Conservation (phyloP, 2,888 invertebrate genomes). For the Heliconius ismenius region DNA sequence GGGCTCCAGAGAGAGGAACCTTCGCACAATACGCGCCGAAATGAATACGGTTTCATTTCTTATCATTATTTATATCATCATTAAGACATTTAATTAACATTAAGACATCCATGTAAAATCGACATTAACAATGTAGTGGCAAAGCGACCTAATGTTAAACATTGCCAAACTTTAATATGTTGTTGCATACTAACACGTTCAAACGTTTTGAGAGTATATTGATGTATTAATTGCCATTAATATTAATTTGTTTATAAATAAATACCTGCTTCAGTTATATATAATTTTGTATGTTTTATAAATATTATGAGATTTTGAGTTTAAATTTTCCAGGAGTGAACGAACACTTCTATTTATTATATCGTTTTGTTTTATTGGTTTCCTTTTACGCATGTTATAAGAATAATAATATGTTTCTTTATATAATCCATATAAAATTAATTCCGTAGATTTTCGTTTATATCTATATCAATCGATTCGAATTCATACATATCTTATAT, state of each 20-base stretch:
- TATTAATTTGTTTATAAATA: conserved; percentile 22
- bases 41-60: no score
- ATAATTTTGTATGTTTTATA: conserved; percentile 40
- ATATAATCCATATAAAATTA: no score
- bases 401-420: no score
- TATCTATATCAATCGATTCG: no score
- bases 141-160: conserved; percentile 17
- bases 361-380: not conserved
- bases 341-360: not conserved
- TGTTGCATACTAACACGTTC: conserved; percentile 31
- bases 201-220: conserved; percentile 20
- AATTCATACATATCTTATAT: no score
- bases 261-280: not conserved
- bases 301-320: not conserved
- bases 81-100: no score
- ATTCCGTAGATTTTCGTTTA: no score
- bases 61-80: no score
- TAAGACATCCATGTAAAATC: not conserved
- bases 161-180: conserved; percentile 30
- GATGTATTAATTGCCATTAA: conserved; percentile 30
- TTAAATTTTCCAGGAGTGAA: not conserved
- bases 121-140: not conserved
- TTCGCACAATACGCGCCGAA: no score
- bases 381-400: no score
- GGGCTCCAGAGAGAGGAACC: no score